These are phyloP conservation scores for Drosophila persimilis DNA, from an alignment of 1,140 invertebrate species.

Conservation along the genomic window DNA sequence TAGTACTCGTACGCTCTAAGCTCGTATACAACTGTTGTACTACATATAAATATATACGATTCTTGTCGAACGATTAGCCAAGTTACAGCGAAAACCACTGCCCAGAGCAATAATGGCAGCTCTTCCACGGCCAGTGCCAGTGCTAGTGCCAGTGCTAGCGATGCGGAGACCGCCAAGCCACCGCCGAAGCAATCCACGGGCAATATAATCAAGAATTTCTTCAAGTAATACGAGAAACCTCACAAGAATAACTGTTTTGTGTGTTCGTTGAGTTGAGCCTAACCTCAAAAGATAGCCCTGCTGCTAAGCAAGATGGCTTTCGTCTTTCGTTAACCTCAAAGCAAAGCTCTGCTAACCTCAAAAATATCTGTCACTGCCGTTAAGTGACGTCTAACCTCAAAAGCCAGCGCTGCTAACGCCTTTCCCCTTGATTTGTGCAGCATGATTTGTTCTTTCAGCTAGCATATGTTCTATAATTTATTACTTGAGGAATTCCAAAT, in stretches of 20 bases:
- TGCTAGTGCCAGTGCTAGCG: constrained; percentile 60
- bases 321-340: neutral
- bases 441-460: constrained; percentile 24
- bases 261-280: constrained; percentile 21
- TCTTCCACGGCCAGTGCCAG: constrained; percentile 83
- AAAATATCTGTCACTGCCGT: too few species aligned
- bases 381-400: neutral
- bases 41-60: constrained; percentile 11
- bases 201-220: constrained; percentile 97
- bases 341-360: neutral
- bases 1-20: constrained; percentile 7
- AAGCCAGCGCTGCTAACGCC: constrained; percentile 13
- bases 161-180: constrained; percentile 64
- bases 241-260: constrained; percentile 11
- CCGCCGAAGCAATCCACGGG: constrained; percentile 87
- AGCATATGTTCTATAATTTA: neutral
- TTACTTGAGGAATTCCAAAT: neutral
- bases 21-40: neutral
- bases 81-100: constrained; percentile 75
- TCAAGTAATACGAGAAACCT: constrained; percentile 88
- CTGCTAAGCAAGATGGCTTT: constrained; percentile 5
- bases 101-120: constrained; percentile 81
- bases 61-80: constrained; percentile 50
- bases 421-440: constrained; percentile 19
- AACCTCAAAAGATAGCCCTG: constrained; percentile 1